Evolutionary conservation across 2,888 invertebrate genomes (phyloP).

Genomic region (Leucophenga maculata): DNA sequence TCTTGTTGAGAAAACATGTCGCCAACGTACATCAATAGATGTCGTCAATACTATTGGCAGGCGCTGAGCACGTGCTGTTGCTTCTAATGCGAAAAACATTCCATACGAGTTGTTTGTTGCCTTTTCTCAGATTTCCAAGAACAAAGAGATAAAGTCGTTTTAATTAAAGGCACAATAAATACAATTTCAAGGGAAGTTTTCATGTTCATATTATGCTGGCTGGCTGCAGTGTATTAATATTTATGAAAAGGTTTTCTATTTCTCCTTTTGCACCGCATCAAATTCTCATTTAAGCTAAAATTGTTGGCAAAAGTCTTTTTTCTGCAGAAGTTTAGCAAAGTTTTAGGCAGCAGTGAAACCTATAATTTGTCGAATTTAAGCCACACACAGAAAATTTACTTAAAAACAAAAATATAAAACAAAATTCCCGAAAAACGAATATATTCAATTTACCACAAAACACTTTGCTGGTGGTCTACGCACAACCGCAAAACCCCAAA

Average conservation of each 20-base stretch:
- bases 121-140: slow-evolving; percentile 17
- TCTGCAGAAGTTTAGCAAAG: too few species aligned
- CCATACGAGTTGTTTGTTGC: slow-evolving; percentile 22
- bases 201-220: slow-evolving; percentile 28
- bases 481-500: neutral
- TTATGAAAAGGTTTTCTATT: slow-evolving; percentile 55
- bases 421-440: too few species aligned
- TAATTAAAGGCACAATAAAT: slow-evolving; percentile 60
- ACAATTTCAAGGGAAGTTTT: slow-evolving; percentile 23
- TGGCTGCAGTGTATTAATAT: slow-evolving; percentile 60
- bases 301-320: too few species aligned
- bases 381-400: too few species aligned
- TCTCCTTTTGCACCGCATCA: slow-evolving; percentile 24
- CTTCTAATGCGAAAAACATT: slow-evolving; percentile 40
- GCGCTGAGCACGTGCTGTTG: slow-evolving; percentile 57
- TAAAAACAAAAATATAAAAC: too few species aligned
- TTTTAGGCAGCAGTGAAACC: too few species aligned
- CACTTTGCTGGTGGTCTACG: slow-evolving; percentile 15
- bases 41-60: slow-evolving; percentile 17
- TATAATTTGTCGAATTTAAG: too few species aligned
- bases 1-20: neutral
- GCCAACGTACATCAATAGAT: neutral
- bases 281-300: neutral
- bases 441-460: too few species aligned
- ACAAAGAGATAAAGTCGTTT: slow-evolving; percentile 56